Conservation (phyloP, 2,797 vertebrate species). For the Delichon dasypus region DNA sequence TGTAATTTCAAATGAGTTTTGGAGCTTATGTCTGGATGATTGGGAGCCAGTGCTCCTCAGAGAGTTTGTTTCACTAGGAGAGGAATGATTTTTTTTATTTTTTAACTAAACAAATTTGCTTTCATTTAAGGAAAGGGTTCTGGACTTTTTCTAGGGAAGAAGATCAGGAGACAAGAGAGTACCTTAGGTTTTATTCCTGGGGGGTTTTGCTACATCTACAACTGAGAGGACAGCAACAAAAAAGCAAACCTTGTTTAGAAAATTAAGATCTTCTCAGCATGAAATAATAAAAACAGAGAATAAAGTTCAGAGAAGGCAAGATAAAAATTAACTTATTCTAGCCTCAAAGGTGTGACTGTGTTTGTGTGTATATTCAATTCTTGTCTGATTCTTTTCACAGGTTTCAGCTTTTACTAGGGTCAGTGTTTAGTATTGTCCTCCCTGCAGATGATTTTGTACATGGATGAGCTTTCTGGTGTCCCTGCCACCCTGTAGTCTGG, state of each 20-base stretch:
- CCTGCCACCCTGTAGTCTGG: background rate
- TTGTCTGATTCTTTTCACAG: background rate
- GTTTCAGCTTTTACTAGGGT: background rate
- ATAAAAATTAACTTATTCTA: background rate
- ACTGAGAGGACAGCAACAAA: background rate
- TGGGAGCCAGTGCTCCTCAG: background rate
- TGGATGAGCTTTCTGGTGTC: background rate
- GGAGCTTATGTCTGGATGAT: background rate
- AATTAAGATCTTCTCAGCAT: background rate
- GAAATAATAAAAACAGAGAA: background rate
- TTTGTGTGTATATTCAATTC: background rate
- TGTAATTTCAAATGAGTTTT: background rate
- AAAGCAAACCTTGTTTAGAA: background rate
- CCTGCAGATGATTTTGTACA: background rate
- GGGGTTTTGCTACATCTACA: background rate
- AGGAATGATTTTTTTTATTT: background rate
- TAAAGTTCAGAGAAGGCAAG: background rate
- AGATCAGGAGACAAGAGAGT: background rate
- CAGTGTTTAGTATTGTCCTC: background rate
- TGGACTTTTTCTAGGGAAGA: background rate
- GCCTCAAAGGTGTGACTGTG: background rate
- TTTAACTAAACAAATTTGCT: background rate
- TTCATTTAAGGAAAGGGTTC: background rate
- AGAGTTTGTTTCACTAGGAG: background rate
- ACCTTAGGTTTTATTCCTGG: background rate